Evolutionary conservation across 2,888 invertebrate species (phyloP).

Genomic region (Melanostoma scalare): DNA sequence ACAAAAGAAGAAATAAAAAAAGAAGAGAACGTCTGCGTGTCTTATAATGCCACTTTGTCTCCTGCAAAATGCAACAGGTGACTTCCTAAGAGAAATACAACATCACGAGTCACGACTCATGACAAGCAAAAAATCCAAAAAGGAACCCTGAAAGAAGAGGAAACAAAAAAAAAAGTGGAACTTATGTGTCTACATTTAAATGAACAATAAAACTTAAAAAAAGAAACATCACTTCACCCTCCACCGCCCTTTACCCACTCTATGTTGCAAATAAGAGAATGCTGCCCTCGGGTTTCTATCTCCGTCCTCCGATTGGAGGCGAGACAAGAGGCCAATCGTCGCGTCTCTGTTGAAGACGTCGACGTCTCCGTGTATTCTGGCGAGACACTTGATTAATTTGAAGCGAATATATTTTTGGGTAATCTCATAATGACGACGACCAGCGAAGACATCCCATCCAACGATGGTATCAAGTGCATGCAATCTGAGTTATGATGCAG

Average conservation of each 20-base stretch:
- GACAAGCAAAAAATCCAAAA: not conserved
- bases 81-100: slow-evolving; percentile 41
- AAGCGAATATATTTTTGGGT: slow-evolving; percentile 62
- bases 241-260: not conserved
- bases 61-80: slow-evolving; percentile 71
- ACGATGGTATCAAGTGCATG: slow-evolving; percentile 62
- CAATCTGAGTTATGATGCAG: slow-evolving; percentile 61
- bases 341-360: slow-evolving; percentile 31
- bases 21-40: slow-evolving; percentile 42
- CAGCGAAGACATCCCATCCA: not conserved
- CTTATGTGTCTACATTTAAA: slow-evolving; percentile 64
- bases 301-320: slow-evolving; percentile 33
- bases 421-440: slow-evolving; percentile 44
- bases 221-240: not conserved
- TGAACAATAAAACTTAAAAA: slow-evolving; percentile 46
- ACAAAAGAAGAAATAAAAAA: slow-evolving; percentile 22
- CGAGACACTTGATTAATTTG: slow-evolving; percentile 69
- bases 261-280: slow-evolving; percentile 29
- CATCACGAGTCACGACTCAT: no score
- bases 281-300: slow-evolving; percentile 33
- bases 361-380: slow-evolving; percentile 53
- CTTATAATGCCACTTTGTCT: slow-evolving; percentile 67
- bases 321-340: slow-evolving; percentile 46
- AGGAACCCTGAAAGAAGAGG: slow-evolving; percentile 17
- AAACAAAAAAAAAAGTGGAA: slow-evolving; percentile 36